phyloP scores from a whole-genome alignment of 2,888 invertebrate species.

The Neoaliturus tenellus region DNA sequence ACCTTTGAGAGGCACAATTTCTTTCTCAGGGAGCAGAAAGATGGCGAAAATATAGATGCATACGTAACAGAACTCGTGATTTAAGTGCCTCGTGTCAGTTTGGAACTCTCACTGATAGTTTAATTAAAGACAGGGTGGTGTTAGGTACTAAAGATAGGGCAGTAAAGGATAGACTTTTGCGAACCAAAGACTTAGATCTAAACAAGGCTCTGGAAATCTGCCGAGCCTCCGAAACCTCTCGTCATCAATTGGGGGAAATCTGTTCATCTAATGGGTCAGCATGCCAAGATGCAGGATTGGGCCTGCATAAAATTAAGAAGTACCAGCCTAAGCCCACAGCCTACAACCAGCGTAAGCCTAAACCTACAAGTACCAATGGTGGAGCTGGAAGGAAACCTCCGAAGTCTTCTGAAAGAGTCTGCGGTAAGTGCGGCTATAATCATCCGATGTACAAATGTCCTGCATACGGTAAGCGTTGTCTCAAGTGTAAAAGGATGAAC shows the following conservation, averaged over 20 bases:
- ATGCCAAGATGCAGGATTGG: background rate
- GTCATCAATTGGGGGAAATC: background rate
- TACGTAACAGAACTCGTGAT: conserved; percentile 2
- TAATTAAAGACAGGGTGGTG: background rate
- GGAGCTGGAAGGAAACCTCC: background rate
- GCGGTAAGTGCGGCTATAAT: conserved; percentile 36
- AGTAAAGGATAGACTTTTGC: background rate
- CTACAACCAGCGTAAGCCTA: background rate
- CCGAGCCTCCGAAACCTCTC: background rate
- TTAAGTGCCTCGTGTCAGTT: conserved; percentile 1
- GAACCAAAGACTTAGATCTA: background rate
- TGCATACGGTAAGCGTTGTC: background rate
- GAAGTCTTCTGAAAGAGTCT: background rate
- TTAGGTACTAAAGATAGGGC: conserved; percentile 29
- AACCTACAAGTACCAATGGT: too few species aligned
- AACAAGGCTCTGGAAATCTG: conserved; percentile 18
- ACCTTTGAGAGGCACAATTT: background rate
- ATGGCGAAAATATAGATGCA: background rate
- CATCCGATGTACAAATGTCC: conserved; percentile 1
- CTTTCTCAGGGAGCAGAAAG: conserved; percentile 13
- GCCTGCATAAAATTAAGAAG: conserved; percentile 3
- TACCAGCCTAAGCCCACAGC: background rate
- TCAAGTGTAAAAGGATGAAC: conserved; percentile 7
- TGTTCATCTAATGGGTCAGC: background rate
- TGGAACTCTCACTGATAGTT: conserved; percentile 12